Conservation (phyloP, 2,797 vertebrate genomes). For the Tamandua tetradactyla region DNA sequence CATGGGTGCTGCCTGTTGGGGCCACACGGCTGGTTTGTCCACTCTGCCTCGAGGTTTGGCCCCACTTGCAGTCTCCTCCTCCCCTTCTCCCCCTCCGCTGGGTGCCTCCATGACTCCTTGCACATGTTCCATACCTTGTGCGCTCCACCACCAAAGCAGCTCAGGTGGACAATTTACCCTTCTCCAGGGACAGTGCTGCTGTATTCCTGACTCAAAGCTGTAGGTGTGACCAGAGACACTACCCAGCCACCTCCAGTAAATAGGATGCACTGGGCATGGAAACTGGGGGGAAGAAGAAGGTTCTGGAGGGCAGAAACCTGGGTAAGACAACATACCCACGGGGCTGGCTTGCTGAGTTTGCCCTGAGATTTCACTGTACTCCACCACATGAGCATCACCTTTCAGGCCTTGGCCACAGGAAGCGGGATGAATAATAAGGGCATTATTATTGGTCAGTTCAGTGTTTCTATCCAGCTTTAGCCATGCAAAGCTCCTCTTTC, state of each 20-base stretch:
- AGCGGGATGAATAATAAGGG: conserved; percentile 23
- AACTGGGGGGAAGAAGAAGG: neutral
- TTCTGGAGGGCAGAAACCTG: neutral
- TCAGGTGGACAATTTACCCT: neutral
- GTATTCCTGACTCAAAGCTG: neutral
- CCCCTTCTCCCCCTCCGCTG: neutral
- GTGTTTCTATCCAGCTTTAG: neutral
- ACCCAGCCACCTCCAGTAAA: neutral
- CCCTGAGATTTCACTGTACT: neutral
- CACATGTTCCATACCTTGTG: neutral
- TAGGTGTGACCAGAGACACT: neutral
- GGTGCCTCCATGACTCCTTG: neutral
- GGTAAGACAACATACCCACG: neutral
- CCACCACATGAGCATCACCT: neutral
- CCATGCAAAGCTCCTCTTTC: neutral
- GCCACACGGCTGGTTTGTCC: neutral
- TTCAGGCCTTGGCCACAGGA: neutral
- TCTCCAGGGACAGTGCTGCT: neutral
- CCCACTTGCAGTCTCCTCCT: neutral
- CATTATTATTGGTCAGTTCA: conserved; percentile 32
- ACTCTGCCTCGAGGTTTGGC: neutral
- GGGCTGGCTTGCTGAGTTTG: neutral
- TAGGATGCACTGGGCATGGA: neutral
- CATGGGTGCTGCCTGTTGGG: too few species aligned
- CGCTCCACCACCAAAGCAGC: neutral